phyloP scores from a whole-genome alignment of 2,888 invertebrate species.

The Celastrina argiolus region DNA sequence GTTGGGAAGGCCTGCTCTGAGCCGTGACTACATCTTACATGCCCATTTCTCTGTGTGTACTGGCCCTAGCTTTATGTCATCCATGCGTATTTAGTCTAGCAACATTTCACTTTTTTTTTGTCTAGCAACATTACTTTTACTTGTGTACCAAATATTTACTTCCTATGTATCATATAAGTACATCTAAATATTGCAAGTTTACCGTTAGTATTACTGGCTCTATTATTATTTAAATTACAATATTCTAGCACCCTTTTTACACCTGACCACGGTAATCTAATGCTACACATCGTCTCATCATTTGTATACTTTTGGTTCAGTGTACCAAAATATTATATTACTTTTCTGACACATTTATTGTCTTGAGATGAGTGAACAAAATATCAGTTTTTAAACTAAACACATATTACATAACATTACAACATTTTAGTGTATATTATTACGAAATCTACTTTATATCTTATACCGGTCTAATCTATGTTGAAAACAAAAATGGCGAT shows the following conservation, averaged over 20 bases:
- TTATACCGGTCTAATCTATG: neutral
- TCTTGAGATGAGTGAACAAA: neutral
- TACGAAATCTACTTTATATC: neutral
- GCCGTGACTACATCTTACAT: neutral
- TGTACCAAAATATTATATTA: neutral
- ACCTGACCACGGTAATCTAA: neutral
- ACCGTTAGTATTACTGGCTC: neutral
- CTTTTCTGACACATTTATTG: neutral
- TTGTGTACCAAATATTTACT: neutral
- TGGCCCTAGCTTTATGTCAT: neutral
- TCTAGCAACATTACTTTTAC: neutral
- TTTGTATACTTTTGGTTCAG: neutral
- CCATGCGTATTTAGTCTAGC: neutral
- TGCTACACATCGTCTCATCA: neutral
- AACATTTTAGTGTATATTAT: too few relatives aligned
- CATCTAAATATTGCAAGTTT: slow-evolving; percentile 6
- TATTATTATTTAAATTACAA: slow-evolving; percentile 14
- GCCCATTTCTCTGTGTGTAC: slow-evolving; percentile 2
- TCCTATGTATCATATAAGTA: too few relatives aligned
- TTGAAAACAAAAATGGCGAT: neutral
- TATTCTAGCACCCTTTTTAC: neutral
- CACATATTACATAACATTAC: neutral
- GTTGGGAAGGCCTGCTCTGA: slow-evolving; percentile 1
- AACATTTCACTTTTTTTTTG: neutral
- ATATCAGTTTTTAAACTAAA: neutral